phyloP scores from a whole-genome alignment of 2,888 invertebrate species.

The Mesorhabditis sp. region DNA sequence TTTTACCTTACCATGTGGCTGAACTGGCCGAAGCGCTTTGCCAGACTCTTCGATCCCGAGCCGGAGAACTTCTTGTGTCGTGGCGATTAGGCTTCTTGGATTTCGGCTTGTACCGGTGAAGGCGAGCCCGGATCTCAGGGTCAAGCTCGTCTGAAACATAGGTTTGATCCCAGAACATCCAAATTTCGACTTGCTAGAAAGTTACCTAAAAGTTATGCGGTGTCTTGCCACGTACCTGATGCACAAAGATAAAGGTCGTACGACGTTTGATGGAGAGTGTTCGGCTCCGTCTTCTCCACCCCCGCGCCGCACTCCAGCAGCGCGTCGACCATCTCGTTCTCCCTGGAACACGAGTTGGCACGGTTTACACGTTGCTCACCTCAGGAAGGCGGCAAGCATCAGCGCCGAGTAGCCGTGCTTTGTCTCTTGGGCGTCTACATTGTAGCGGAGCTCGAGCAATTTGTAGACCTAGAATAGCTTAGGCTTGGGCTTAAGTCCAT shows the following conservation, averaged over 20 bases:
- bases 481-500: background rate
- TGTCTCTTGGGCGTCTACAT: slow-evolving; percentile 3
- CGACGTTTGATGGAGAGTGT: background rate
- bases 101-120: slow-evolving; percentile 4
- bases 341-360: background rate
- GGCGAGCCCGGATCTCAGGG: background rate
- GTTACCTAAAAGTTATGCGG: background rate
- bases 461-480: slow-evolving; percentile 13
- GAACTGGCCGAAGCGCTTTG: background rate
- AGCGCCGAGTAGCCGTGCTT: slow-evolving; percentile 4
- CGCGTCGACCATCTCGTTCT: background rate
- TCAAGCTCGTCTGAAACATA: background rate
- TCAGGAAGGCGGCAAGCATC: slow-evolving; percentile 5
- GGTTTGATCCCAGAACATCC: background rate
- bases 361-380: background rate
- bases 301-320: background rate
- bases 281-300: slow-evolving; percentile 2
- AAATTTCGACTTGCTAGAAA: background rate
- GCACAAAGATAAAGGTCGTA: background rate
- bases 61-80: background rate
- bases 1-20: background rate
- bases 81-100: background rate
- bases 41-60: background rate
- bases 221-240: background rate
- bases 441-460: background rate